These are phyloP conservation scores for Crocuta crocuta DNA, from an alignment of 2,113 vertebrate species.

Conservation along the genomic window DNA sequence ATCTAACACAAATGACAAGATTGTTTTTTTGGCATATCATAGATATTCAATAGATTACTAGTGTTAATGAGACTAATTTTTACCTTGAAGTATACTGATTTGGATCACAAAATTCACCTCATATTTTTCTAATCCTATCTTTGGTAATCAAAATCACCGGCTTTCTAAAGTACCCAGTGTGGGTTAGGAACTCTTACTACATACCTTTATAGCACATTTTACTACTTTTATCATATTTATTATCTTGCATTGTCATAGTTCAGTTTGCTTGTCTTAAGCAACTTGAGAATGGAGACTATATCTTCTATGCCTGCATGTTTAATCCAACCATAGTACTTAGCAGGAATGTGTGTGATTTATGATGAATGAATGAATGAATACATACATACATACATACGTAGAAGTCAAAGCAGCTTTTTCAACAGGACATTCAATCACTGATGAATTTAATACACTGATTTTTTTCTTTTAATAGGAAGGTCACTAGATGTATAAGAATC, in stretches of 20 bases:
- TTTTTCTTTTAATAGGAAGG: neutral
- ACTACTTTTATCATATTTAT: neutral
- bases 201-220: neutral
- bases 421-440: neutral
- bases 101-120: conserved; percentile 16
- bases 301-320: neutral
- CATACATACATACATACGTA: too few species aligned
- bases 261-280: neutral
- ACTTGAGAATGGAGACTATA: neutral
- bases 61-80: neutral
- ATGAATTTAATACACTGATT: neutral
- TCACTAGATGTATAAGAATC: neutral
- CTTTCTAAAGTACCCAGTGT: neutral
- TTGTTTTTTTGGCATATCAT: neutral
- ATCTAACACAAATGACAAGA: neutral
- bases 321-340: neutral
- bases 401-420: conserved; percentile 27
- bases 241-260: neutral
- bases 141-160: conserved; percentile 25
- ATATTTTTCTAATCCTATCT: conserved; percentile 31
- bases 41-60: neutral
- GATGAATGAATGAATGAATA: neutral
- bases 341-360: neutral
- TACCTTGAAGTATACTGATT: neutral
- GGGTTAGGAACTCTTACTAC: neutral